Base-by-base conservation (phyloP, 2,888 invertebrate genomes). In the Eupeodes latifasciatus region DNA sequence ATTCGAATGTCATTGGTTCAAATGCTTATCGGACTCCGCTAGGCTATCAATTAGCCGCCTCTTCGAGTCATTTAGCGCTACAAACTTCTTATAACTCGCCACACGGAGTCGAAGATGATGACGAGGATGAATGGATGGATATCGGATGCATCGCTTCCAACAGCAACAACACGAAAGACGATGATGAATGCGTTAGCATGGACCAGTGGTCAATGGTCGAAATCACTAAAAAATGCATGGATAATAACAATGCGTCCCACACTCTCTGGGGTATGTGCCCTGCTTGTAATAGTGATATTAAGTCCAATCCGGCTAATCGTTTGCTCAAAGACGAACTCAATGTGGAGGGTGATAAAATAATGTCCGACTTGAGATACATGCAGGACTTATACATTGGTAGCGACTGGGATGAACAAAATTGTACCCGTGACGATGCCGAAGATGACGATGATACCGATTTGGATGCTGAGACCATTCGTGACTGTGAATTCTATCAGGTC, bases 221-320 rank as follows among this genome's bases (percentile, higher is more conserved):
- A 72, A 91, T 91, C 40, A 90, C 90, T 34, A 91, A 90, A 69
- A 91, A 91, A 79, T 92, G 92, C 62, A 78, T 89, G 14, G 91
- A 85, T 14, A 90, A 90, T 64, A 90, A 90, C 40, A 90, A 90
- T 74, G 80, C 87, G 27, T 79, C 88, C 3, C 92, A 92, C 76
- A 91, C 92, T 36, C 85, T 92, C 47, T 92, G 92, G 92, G 92
- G 92, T n/a, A 91, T 92, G 90, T 92, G 92, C 89, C 89, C 91
- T 11, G 90, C 91, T 72, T 92, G 92, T 76, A 91, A 91, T 76
- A 91, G 90, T 72, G 91, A 91, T 53, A 90, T 90, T 49, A 91
- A 91, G 72, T 92, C 92, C 0, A 85, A 92, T 75, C 92, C 92
- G 27, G 92, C 92, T 9, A 91, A 92, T 90, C 90, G 91, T 16